Percentiles rank a stretch among this genome's conserved stretches.
Evolutionary conservation across 2,113 vertebrate species (phyloP).

Genomic region (Forbesichthys papilliferus): DNA sequence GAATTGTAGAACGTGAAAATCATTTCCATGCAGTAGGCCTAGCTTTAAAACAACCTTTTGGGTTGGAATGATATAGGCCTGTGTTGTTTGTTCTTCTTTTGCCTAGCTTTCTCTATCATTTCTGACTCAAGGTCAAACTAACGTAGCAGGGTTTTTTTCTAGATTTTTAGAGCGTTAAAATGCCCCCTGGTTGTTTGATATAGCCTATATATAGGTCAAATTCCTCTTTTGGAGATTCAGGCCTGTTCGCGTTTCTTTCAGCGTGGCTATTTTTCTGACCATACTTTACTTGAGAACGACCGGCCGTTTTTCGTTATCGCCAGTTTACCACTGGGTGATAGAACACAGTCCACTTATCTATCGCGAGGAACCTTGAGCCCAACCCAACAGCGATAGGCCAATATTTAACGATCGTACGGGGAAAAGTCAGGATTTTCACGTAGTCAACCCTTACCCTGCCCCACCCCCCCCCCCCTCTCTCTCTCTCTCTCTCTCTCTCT

Average conservation of each 20-base stretch:
- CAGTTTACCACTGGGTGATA: constrained; percentile 13
- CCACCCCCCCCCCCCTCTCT: no score
- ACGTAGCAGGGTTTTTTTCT: constrained; percentile 22
- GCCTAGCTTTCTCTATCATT: constrained; percentile 32
- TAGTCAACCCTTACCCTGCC: no score
- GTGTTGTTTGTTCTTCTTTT: not conserved
- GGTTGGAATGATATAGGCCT: constrained; percentile 10
- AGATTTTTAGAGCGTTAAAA: constrained; percentile 21
- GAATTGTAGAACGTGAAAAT: not conserved
- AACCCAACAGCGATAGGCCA: no score
- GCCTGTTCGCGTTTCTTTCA: constrained; percentile 41
- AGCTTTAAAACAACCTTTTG: not conserved
- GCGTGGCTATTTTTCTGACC: constrained; percentile 46
- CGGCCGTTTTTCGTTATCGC: constrained; percentile 50
- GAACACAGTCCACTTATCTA: not conserved
- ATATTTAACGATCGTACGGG: no score
- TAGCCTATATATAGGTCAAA: constrained; percentile 65
- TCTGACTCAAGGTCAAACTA: constrained; percentile 53
- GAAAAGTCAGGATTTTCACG: no score
- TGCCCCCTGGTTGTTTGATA: constrained; percentile 13
- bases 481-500: no score
- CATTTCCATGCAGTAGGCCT: not conserved
- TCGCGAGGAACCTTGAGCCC: not conserved
- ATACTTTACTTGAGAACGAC: constrained; percentile 45
- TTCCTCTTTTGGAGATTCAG: constrained; percentile 29